Conservation (phyloP, 1,140 invertebrate species). For the Zaprionus gabonicus region DNA sequence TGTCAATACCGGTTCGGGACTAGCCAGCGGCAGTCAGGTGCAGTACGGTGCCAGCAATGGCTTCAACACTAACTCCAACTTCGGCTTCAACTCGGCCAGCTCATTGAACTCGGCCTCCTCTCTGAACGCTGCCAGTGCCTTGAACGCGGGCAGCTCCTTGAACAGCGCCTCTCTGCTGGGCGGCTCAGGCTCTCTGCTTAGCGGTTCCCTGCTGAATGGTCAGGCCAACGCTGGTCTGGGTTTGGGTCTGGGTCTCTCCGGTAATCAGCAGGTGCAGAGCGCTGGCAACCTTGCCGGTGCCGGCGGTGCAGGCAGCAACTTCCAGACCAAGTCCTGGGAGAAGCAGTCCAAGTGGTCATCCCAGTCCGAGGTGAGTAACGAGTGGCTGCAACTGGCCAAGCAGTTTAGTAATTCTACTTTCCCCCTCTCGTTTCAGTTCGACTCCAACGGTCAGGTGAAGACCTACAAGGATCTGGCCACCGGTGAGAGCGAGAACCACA, state of each 20-base stretch:
- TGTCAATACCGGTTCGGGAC: slow-evolving; percentile 34
- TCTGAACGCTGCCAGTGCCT: slow-evolving; percentile 48
- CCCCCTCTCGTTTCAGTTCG: slow-evolving; percentile 52
- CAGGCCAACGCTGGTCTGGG: slow-evolving; percentile 49
- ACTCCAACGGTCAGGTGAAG: slow-evolving; percentile 70
- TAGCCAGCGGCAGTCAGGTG: slow-evolving; percentile 39
- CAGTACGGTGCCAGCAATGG: slow-evolving; percentile 39
- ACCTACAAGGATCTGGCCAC: slow-evolving; percentile 81
- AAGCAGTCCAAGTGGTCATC: slow-evolving; percentile 84
- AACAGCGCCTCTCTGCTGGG: slow-evolving; percentile 40
- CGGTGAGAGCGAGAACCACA: slow-evolving; percentile 77
- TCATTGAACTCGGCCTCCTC: slow-evolving; percentile 49
- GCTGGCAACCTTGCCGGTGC: slow-evolving; percentile 51
- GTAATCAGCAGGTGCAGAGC: slow-evolving; percentile 29
- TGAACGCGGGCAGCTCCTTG: slow-evolving; percentile 44
- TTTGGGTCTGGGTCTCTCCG: slow-evolving; percentile 12
- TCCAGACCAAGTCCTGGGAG: slow-evolving; percentile 83
- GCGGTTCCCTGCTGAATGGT: slow-evolving; percentile 46
- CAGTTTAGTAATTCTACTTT: background rate
- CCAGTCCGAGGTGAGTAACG: slow-evolving; percentile 68
- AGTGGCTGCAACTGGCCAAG: background rate
- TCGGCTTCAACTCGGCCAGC: slow-evolving; percentile 48
- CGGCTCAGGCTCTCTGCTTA: slow-evolving; percentile 38
- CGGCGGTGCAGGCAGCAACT: slow-evolving; percentile 55
- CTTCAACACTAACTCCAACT: slow-evolving; percentile 45